These are phyloP conservation scores for Osmoderma eremita DNA, from an alignment of 2,888 invertebrate genomes.

Conservation along the genomic window DNA sequence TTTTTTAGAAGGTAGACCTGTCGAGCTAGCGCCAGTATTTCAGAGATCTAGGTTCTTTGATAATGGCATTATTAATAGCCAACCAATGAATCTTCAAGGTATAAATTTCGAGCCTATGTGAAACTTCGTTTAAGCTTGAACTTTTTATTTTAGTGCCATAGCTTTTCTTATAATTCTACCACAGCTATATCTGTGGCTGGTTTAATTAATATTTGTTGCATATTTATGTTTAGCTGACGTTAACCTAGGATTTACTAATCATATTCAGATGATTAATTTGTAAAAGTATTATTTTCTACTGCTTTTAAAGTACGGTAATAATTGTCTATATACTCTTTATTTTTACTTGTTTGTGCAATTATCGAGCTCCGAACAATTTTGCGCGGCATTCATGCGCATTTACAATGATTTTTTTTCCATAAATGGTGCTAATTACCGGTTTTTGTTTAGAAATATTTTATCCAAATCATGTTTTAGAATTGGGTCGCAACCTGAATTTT, in stretches of 20 bases:
- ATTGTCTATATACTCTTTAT: too few relatives aligned
- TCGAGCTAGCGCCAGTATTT: slow-evolving; percentile 74
- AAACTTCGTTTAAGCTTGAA: slow-evolving; percentile 22
- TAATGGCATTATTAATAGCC: slow-evolving; percentile 56
- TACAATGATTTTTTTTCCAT: too few relatives aligned
- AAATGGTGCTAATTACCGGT: too few relatives aligned
- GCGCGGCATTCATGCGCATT: too few relatives aligned
- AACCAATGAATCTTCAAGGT: slow-evolving; percentile 76
- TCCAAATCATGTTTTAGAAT: too few relatives aligned
- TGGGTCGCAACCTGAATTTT: too few relatives aligned
- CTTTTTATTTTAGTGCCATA: slow-evolving; percentile 26
- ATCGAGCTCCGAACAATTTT: too few relatives aligned
- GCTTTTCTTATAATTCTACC: slow-evolving; percentile 12
- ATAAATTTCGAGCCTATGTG: slow-evolving; percentile 81
- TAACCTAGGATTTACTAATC: slow-evolving; percentile 13
- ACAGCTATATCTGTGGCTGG: slow-evolving; percentile 3
- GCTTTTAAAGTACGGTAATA: too few relatives aligned
- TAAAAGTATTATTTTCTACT: too few relatives aligned
- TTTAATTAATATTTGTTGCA: slow-evolving; percentile 12
- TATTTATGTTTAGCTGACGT: slow-evolving; percentile 6
- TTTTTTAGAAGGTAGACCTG: slow-evolving; percentile 76
- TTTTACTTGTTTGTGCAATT: too few relatives aligned
- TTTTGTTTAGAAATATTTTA: too few relatives aligned
- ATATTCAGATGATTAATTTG: too few relatives aligned
- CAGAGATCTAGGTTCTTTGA: slow-evolving; percentile 60